Evolutionary conservation across 1,140 invertebrate species (phyloP).

Genomic region (Aphidius ervi): DNA sequence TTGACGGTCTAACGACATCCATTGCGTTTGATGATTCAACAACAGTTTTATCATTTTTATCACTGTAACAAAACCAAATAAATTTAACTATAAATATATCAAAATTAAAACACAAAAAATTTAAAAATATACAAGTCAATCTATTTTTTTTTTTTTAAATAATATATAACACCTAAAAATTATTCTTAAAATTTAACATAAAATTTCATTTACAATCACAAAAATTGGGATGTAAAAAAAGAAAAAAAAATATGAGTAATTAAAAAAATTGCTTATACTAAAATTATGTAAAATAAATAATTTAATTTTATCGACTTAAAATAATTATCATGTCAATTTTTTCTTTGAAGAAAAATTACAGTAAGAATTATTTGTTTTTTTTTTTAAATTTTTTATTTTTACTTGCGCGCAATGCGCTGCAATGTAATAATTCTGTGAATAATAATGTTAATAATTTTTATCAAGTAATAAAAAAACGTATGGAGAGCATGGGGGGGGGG

Average conservation of each 20-base stretch:
- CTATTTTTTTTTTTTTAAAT: too few relatives aligned
- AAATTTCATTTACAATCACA: background rate
- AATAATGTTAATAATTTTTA: background rate
- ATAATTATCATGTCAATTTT: too few relatives aligned
- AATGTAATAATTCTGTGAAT: background rate
- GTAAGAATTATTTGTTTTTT: slow-evolving; percentile 1
- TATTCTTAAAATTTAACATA: background rate
- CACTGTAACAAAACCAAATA: slow-evolving; percentile 28
- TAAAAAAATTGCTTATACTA: too few relatives aligned
- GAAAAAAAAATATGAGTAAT: too few relatives aligned
- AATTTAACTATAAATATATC: background rate
- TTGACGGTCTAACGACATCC: slow-evolving; percentile 45
- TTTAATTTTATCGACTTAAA: too few relatives aligned
- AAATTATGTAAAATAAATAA: too few relatives aligned
- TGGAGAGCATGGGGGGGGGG: too few relatives aligned
- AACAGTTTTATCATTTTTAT: slow-evolving; percentile 1
- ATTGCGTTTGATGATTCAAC: slow-evolving; percentile 34
- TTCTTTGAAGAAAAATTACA: background rate
- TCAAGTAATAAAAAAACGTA: slow-evolving; percentile 3
- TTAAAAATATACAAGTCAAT: background rate
- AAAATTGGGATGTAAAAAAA: too few relatives aligned
- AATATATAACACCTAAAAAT: background rate
- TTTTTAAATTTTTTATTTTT: too few relatives aligned
- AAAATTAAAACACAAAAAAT: background rate
- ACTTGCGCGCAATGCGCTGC: slow-evolving; percentile 24